Evolutionary conservation across 2,797 vertebrate species (phyloP), one percentile per base, ranked within the genome.

Genomic region (Betta splendens): DNA sequence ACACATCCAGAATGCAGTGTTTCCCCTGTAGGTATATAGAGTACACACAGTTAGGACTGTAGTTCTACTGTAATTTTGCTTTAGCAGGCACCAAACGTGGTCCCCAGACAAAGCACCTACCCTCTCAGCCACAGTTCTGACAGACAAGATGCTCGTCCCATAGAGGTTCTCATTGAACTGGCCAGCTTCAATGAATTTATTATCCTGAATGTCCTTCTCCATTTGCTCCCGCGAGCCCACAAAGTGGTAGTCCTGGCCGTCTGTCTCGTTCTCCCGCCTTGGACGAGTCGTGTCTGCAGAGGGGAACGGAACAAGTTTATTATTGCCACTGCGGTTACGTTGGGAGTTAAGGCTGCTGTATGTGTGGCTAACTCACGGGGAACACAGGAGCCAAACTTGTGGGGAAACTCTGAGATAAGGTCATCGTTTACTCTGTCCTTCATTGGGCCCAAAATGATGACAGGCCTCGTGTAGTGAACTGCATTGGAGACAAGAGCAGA

Each of bases 171-270:
- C 97, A 1, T 99, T 98, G 89, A 98, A 98, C 87, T 99, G 97
- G 53, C 98, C 98, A 0, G 97, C 98, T 83, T 99, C 98, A 3
- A 99, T 99, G 79, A 99, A 99, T 85, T 98, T 98, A 88, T 98
- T 98, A 82, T 98, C 98, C 89, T 99, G 98, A 85, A 99, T 99
- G 77, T 99, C 98, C 51, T 98, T 99, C 90, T 99, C 98, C 98
- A 98, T 98, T 81, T 98, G 96, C 54, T 99, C 97, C 21, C 96
- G 92, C 4, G 98, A 99, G 1, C 46, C 90, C 16, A 99, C 96
- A 13, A 99, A 99, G 88, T 99, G 97, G 71, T 99, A 99, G 82
- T 99, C 98, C 79, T 98, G 97, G 1, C 97, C 98, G 0, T 98
- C 97, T 62, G 98, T 94, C 83, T 99, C 98, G 0, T 94, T 95